A percentile compares a stretch with the other conserved stretches of the same genome.
These are phyloP conservation scores for Chrysaora quinquecirrha DNA, from an alignment of 30 jellyfish, hydroid and myxozoan species.

Conservation along the genomic window DNA sequence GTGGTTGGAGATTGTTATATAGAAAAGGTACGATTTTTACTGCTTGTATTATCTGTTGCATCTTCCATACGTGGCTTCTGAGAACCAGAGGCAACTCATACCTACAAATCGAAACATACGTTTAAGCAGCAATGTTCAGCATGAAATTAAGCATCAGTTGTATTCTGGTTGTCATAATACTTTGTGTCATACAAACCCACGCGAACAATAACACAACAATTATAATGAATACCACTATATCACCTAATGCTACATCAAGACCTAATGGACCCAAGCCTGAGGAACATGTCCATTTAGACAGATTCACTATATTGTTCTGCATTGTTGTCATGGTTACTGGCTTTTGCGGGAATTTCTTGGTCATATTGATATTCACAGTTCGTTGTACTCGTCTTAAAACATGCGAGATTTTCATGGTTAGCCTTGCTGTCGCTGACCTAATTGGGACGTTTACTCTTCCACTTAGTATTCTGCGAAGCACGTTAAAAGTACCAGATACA, in stretches of 20 bases:
- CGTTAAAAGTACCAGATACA: constrained; percentile 23
- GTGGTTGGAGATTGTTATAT: too few relatives aligned
- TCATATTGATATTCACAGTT: constrained; percentile 55
- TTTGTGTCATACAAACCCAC: neutral
- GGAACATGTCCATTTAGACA: constrained; percentile 1
- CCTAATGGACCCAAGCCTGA: neutral
- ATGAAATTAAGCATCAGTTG: neutral
- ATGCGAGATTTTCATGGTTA: constrained; percentile 90
- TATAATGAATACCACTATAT: neutral
- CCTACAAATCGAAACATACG: too few relatives aligned
- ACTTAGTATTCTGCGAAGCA: constrained; percentile 49
- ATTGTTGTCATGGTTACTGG: constrained; percentile 71
- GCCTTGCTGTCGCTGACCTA: constrained; percentile 91
- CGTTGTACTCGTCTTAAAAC: constrained; percentile 76
- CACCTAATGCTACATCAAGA: neutral
- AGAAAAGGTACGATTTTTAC: too few relatives aligned
- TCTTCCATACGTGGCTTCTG: too few relatives aligned
- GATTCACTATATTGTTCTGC: constrained; percentile 27
- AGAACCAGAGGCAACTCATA: too few relatives aligned
- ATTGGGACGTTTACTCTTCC: constrained; percentile 82
- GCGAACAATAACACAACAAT: neutral
- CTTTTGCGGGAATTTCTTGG: constrained; percentile 73
- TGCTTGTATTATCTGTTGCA: too few relatives aligned
- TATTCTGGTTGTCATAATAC: neutral
- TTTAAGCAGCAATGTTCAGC: constrained; percentile 14